Conservation (phyloP, 2,888 invertebrate genomes). For the Pteria penguin region DNA sequence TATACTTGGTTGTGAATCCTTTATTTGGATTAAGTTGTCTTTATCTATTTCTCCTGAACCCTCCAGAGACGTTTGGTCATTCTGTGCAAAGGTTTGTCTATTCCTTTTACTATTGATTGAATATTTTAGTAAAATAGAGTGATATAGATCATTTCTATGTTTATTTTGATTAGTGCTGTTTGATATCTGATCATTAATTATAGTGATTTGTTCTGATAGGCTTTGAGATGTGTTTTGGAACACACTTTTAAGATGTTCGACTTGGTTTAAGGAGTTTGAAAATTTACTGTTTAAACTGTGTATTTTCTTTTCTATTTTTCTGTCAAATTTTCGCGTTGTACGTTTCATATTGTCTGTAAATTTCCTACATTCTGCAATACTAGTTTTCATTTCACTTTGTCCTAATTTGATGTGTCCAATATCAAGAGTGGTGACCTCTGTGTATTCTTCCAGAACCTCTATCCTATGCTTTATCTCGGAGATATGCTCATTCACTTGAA, state of each 20-base stretch:
- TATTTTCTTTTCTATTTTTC: conserved; percentile 35
- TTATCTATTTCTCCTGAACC: conserved; percentile 31
- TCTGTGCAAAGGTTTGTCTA: not conserved
- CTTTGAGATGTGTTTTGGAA: not conserved
- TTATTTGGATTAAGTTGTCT: conserved; percentile 2
- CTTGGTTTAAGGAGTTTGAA: not conserved
- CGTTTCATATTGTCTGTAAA: conserved; percentile 56
- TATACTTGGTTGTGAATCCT: conserved; percentile 32
- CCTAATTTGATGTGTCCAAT: conserved; percentile 45
- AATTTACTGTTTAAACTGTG: conserved; percentile 1
- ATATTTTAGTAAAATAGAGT: not conserved
- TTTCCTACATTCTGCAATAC: conserved; percentile 45
- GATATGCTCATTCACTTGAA: conserved; percentile 65
- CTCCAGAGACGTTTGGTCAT: not conserved
- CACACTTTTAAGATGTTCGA: too few species aligned
- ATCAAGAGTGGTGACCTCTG: conserved; percentile 44
- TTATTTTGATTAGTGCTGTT: not conserved
- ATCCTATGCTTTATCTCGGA: conserved; percentile 60
- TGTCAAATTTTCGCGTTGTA: conserved; percentile 53
- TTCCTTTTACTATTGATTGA: not conserved
- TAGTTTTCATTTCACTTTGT: conserved; percentile 50
- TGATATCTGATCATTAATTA: not conserved
- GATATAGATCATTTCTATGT: not conserved
- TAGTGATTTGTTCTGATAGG: not conserved
- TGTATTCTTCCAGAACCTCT: conserved; percentile 48